Conservation (phyloP, 2,113 vertebrate species). For the Sinosuthora webbiana region DNA sequence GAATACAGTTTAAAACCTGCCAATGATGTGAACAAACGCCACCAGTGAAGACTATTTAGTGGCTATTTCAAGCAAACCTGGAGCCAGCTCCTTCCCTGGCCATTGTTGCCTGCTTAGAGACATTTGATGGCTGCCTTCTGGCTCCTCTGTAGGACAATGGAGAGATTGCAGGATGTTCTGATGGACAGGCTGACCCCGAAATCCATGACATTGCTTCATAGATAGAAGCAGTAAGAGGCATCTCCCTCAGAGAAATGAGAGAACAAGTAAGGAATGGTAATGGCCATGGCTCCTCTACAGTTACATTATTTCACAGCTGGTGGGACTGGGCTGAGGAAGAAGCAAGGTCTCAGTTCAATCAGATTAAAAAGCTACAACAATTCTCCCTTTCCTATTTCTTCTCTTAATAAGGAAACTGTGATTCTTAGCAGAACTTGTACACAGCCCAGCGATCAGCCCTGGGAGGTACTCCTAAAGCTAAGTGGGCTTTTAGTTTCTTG, state of each 20-base stretch:
- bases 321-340: neutral
- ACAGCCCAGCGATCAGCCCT: neutral
- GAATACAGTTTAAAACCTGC: slow-evolving; percentile 20
- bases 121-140: neutral
- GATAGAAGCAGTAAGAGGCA: neutral
- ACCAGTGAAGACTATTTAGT: neutral
- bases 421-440: neutral
- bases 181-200: neutral
- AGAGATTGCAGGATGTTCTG: neutral
- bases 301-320: neutral
- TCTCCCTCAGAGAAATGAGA: neutral
- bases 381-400: neutral
- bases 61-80: neutral
- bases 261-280: neutral
- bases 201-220: neutral
- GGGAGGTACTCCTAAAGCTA: neutral
- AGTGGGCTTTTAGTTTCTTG: neutral
- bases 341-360: neutral
- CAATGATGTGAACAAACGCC: neutral
- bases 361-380: neutral
- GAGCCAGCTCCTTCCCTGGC: neutral
- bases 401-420: neutral
- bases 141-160: neutral
- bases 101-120: neutral
- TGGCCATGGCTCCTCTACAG: neutral